Evolutionary conservation across 2,888 invertebrate genomes (phyloP), one percentile per base, ranked within the genome.

Genomic region (Oxyscelio sp.): DNA sequence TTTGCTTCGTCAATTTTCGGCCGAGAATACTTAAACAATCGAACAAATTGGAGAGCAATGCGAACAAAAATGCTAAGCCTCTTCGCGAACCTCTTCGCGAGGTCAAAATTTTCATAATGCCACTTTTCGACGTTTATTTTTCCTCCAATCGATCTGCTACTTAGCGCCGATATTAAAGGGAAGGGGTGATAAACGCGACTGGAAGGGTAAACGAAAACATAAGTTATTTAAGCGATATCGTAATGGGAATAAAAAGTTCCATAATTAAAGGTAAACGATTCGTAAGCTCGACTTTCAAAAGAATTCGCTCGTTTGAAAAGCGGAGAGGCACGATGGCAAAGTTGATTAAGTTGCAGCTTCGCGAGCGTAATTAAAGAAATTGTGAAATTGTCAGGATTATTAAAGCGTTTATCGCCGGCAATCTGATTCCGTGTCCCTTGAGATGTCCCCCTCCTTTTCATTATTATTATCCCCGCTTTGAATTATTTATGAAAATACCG

Each of bases 211-310:
- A 71, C 58, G 71, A 65, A 71, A 65, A 65, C 50, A 65, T 56
- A 50, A 71, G 48, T 63, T 80, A 66, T 73, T 80, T 80, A 80
- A 65, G 40, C 59, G 40, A 80, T 80, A 80, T 80, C 66, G 52
- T 80, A 80, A 73, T 73, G 66, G 31, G 48, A 66, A 80, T 80
- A 73, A 80, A 80, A 80, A 73, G 73, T 80, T 80, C 73, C 40
- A 19, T 80, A 73, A 80, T 80, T 80, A 80, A 80, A 73, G 73
- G 65, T 66, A 80, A 80, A 80, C 71, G 50, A 63, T 71, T 63
- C 71, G 70, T 63, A 70, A 78, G 54, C 79, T 65, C 63, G 58
- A 79, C 56, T 71, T 71, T 71, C 56, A 65, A 79, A 79, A 71
- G 71, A 71, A 79, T 79, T 58, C 31, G 17, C 31, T 65, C 56